Evolutionary conservation across 2,113 vertebrate species (phyloP).

Genomic region (Scophthalmus maximus): DNA sequence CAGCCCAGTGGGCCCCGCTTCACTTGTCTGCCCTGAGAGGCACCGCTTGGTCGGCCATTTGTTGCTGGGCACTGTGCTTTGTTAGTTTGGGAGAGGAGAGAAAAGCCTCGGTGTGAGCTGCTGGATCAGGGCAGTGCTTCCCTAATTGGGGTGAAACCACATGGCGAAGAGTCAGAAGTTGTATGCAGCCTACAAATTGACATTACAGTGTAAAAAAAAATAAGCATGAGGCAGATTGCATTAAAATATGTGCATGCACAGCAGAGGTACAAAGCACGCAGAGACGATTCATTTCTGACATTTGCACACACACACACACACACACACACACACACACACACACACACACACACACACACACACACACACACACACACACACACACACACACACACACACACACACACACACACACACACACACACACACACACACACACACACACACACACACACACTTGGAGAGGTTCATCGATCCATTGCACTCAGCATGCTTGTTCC

Average conservation of each 20-base stretch:
- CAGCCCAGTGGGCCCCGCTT: conserved; percentile 11
- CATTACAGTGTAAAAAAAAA: neutral
- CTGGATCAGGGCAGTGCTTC: conserved; percentile 14
- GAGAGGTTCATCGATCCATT: conserved; percentile 36
- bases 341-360: conserved; percentile 1
- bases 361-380: neutral
- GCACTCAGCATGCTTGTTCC: conserved; percentile 48
- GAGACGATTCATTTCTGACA: neutral
- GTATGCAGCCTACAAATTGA: neutral
- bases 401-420: conserved; percentile 1
- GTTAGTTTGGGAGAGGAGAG: conserved; percentile 14
- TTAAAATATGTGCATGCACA: neutral
- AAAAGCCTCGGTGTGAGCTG: conserved; percentile 7
- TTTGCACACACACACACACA: conserved; percentile 11
- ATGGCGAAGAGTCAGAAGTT: neutral
- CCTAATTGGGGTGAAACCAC: conserved; percentile 28
- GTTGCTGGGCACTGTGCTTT: conserved; percentile 16
- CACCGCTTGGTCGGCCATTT: neutral
- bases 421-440: conserved; percentile 1
- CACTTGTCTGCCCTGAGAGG: neutral
- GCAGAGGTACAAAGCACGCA: neutral
- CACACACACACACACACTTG: conserved; percentile 19
- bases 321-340: conserved; percentile 1
- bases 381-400: conserved; percentile 1
- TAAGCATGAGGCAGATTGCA: neutral